phyloP scores from a whole-genome alignment of 2,888 invertebrate species.

The Cryptocephalus primarius region DNA sequence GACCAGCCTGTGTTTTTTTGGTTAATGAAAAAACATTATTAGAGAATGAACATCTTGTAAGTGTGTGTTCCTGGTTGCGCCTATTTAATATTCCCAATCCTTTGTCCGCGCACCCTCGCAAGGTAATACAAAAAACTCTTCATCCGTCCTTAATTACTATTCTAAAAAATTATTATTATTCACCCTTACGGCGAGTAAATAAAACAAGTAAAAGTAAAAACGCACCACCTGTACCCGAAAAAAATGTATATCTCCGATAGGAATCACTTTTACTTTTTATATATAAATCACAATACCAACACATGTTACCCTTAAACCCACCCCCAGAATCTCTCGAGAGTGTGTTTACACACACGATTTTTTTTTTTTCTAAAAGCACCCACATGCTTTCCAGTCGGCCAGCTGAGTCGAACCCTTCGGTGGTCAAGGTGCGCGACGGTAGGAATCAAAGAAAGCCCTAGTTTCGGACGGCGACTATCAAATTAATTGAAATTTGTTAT shows the following conservation, averaged over 20 bases:
- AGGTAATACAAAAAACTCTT: not conserved
- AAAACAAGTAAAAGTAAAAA: slow-evolving; percentile 15
- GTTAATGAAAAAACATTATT: no score
- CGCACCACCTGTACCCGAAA: slow-evolving; percentile 21
- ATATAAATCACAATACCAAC: slow-evolving; percentile 19
- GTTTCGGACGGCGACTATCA: slow-evolving; percentile 2
- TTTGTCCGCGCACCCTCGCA: not conserved
- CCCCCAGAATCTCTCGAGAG: slow-evolving; percentile 18
- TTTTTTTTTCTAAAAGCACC: slow-evolving; percentile 9
- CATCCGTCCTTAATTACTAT: not conserved
- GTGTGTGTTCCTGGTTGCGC: not conserved
- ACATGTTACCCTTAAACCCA: slow-evolving; percentile 20
- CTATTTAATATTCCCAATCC: not conserved
- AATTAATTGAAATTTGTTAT: slow-evolving; percentile 16
- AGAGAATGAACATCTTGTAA: not conserved
- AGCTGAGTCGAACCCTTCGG: slow-evolving; percentile 6
- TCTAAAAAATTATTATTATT: not conserved
- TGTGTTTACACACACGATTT: slow-evolving; percentile 18
- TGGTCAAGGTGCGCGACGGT: not conserved
- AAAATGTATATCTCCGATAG: slow-evolving; percentile 17
- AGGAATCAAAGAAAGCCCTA: not conserved
- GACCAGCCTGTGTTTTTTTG: no score
- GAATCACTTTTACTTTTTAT: slow-evolving; percentile 22
- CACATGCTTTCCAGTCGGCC: slow-evolving; percentile 15
- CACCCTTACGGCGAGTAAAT: not conserved